phyloP scores from a whole-genome alignment of 2,888 invertebrate genomes.

The Globia sparganii region DNA sequence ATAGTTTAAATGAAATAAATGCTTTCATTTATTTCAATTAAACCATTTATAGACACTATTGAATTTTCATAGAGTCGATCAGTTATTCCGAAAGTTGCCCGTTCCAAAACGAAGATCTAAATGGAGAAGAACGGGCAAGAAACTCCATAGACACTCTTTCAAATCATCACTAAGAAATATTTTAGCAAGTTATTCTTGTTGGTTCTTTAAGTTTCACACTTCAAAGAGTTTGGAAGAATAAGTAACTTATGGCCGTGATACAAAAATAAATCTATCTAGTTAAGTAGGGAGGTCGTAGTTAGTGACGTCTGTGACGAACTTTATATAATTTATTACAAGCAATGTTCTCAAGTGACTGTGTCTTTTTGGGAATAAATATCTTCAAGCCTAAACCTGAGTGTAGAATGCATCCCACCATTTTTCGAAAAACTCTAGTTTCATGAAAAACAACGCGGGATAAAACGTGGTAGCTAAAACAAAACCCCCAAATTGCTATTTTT shows the following conservation, averaged over 20 bases:
- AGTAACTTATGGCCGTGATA: no score
- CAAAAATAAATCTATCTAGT: background rate
- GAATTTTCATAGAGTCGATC: background rate
- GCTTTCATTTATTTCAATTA: background rate
- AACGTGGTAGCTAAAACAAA: constrained; percentile 2
- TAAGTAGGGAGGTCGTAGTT: background rate
- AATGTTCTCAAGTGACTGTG: background rate
- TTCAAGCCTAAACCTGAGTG: background rate
- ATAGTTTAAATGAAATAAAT: no score
- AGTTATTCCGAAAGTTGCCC: background rate
- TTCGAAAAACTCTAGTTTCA: background rate
- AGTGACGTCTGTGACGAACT: no score
- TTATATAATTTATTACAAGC: no score
- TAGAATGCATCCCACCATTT: background rate
- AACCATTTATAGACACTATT: background rate
- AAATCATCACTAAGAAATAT: background rate
- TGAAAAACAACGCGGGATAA: background rate
- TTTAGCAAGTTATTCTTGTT: background rate
- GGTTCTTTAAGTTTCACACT: background rate
- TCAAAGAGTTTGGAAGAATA: background rate
- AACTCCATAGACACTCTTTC: background rate
- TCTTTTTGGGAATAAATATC: background rate
- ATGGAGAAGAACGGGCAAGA: background rate
- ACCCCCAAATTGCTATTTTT: constrained; percentile 26
- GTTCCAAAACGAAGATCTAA: background rate